Evolutionary conservation across 2,888 invertebrate species (phyloP), one percentile per base, ranked within the genome.

Genomic region (Uropetala carovei): DNA sequence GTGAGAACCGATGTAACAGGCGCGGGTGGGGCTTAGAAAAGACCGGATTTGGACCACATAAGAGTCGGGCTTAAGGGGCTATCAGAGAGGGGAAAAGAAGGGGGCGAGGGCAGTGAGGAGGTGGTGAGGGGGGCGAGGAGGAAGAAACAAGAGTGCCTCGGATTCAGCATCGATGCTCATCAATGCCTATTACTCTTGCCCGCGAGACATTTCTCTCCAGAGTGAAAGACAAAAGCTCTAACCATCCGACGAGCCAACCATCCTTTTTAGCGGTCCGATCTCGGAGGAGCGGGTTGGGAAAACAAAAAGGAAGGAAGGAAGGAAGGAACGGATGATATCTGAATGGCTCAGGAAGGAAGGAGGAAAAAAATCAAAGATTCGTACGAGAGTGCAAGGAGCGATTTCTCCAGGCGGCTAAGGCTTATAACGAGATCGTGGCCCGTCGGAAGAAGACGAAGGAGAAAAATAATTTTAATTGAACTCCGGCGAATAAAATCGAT

Each of bases 161-260:
- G 89, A 89, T 89, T 89, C 89, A 60, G 86, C 86, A 86, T 86
- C 60, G 89, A 89, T 89, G 89, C 89, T 89, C 89, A 89, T 89
- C 89, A 89, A 89, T 89, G 89, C 64, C 89, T 89, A 89, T 89
- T 89, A 89, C 89, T 89, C 89, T 89, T 89, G 89, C 60, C 68
- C 89, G 64, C 89, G 30, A 89, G 89, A 89, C 89, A 89, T 89
- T 60, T 60, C 27, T 22, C 43, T 43, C 18, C 83, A 43, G 60
- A 43, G 89, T 22, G 18, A 64, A 89, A 89, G 89, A 89, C 89
- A 89, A 89, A 89, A 64, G 89, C 30, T 64, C 43, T 64, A 89
- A 89, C 89, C 89, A 89, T 30, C 22, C 85, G 85, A 86, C 89
- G 60, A 43, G 18, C 68, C 89, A 43, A 30, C 89, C 43, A 57